A percentile compares a stretch with the other conserved stretches of the same genome.
phyloP scores from a whole-genome alignment of 1,140 invertebrate genomes.

The Adoxophyes honmai region DNA sequence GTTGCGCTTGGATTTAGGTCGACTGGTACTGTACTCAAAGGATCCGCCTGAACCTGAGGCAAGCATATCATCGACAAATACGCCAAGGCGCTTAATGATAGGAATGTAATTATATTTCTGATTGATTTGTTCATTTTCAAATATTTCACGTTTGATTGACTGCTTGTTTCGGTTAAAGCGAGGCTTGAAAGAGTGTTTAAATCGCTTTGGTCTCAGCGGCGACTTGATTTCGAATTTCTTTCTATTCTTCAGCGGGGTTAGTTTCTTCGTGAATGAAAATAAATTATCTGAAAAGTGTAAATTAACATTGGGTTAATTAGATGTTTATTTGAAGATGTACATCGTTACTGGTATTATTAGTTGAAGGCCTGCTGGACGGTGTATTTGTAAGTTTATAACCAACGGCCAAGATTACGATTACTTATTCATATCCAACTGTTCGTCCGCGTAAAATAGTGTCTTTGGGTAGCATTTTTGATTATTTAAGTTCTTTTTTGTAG shows the following conservation, averaged over 20 bases:
- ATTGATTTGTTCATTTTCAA: conserved; percentile 44
- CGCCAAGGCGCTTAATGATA: conserved; percentile 56
- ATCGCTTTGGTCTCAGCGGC: conserved; percentile 43
- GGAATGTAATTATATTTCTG: conserved; percentile 47
- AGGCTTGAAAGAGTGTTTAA: conserved; percentile 38
- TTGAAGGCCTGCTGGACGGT: not conserved
- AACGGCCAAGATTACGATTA: too few relatives aligned
- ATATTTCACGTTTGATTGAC: conserved; percentile 43
- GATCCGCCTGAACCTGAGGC: conserved; percentile 38
- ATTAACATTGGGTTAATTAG: conserved; percentile 2
- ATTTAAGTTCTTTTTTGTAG: too few relatives aligned
- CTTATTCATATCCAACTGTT: too few relatives aligned
- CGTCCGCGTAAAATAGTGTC: too few relatives aligned
- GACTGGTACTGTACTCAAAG: conserved; percentile 27
- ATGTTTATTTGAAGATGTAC: not conserved
- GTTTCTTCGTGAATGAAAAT: conserved; percentile 25
- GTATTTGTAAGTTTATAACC: too few relatives aligned
- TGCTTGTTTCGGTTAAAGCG: conserved; percentile 36
- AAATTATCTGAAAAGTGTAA: conserved; percentile 25
- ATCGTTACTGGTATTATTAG: too few relatives aligned
- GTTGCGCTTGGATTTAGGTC: conserved; percentile 26
- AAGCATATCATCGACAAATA: conserved; percentile 65
- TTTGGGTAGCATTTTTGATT: too few relatives aligned
- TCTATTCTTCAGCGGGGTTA: conserved; percentile 40
- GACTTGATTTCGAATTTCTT: conserved; percentile 48